Evolutionary conservation across 2,113 vertebrate genomes (phyloP), one percentile per base, ranked within the genome.

Genomic region (Vombatus ursinus): DNA sequence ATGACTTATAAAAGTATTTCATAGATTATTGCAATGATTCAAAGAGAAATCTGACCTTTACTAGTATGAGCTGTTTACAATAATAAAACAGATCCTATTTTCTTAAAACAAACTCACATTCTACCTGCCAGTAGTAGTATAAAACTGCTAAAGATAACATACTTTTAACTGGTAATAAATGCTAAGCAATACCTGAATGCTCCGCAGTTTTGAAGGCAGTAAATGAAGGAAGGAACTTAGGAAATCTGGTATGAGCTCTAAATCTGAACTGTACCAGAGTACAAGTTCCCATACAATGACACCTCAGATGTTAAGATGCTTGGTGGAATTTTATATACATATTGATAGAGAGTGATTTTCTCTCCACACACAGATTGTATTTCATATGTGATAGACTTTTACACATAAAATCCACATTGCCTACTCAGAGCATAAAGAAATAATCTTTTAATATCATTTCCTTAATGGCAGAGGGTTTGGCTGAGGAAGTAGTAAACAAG

Each of bases 11-110:
- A 98, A 98, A 98, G 96, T 98, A 97, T 99, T 98, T 98, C 97
- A 96, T 97, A 94, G 95, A 96, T 97, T 98, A 97, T 97, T 98
- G 97, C 97, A 98, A 95, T 97, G 98, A 98, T 96, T 98, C 98
- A 98, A 97, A 98, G 97, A 97, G 98, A 98, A 98, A 98, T 89
- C 97, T 98, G 98, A 98, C 98, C 98, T 98, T 98, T 98, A 98
- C 96, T 97, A 47, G 6, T 97, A 96, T 97, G 96, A 99, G 97
- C 97, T 98, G 97, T 98, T 98, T 98, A 98, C 97, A 97, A 92
- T 97, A 97, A 98, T 97, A 98, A 98, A 98, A 97, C 97, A 94
- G 96, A 97, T 93, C 94, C 96, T 37, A 98, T 94, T 98, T 96
- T 95, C 91, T 93, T 61, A 97, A 98, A 98, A 96, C 77, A 97